phyloP scores from a whole-genome alignment of 2,113 vertebrate genomes.

The Brachypodius melanocephalos region DNA sequence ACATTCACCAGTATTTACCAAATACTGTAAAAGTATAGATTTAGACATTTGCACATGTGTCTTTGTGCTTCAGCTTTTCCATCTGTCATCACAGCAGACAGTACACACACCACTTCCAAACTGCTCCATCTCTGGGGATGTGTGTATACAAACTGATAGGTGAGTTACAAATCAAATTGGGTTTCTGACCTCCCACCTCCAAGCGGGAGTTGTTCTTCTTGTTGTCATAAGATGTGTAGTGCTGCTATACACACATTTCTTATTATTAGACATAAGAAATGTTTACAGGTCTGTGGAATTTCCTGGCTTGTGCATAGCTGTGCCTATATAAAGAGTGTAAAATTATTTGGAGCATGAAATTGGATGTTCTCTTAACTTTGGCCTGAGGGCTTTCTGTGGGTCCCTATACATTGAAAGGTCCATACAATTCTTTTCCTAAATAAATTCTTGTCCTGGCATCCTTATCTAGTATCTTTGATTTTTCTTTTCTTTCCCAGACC shows the following conservation, averaged over 20 bases:
- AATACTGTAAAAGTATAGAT: background rate
- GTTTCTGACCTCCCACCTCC: constrained; percentile 14
- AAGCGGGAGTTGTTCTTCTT: background rate
- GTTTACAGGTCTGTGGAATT: constrained; percentile 29
- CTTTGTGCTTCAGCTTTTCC: background rate
- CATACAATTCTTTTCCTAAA: background rate
- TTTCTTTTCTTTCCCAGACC: background rate
- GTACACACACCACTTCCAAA: background rate
- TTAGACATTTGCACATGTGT: background rate
- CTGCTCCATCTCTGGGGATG: background rate
- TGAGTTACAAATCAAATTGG: background rate
- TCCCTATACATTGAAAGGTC: constrained; percentile 14
- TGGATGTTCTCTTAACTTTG: constrained; percentile 31
- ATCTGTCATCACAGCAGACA: background rate
- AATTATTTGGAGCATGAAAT: constrained; percentile 65
- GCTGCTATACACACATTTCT: background rate
- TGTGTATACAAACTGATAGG: background rate
- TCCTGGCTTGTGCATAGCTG: background rate
- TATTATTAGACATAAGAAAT: constrained; percentile 1
- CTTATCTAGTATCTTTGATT: background rate
- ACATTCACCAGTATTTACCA: background rate
- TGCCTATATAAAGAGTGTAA: constrained; percentile 2
- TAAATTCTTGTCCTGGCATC: background rate
- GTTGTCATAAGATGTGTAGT: background rate
- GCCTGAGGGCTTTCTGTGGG: constrained; percentile 4